Evolutionary conservation across 2,113 vertebrate species (phyloP), one percentile per base, ranked within the genome.

Genomic region (Campylorhamphus procurvoides): DNA sequence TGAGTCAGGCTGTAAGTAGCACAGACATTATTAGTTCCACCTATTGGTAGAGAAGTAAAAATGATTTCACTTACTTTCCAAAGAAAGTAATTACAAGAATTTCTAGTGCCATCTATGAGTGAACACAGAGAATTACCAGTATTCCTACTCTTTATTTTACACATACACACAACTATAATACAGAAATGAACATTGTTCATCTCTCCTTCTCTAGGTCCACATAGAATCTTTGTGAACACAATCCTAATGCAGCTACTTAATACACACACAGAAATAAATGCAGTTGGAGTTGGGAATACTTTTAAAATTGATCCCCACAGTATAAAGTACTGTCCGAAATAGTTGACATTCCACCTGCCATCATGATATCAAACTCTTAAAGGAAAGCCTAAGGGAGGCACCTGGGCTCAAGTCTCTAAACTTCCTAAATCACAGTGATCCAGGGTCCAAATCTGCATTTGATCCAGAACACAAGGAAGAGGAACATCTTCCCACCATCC

Each of bases 31-130:
- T 58, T 94, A 72, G 75, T 94, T 94, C 96, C 96, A 96, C 64
- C 96, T 97, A 89, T 92, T 62, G 96, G 93, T 53, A 75, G 94
- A 58, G 92, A 89, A 92, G 76, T 23, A 95, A 93, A 93, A 95
- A 29, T 3, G 7, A 27, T 81, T 86, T 77, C 60, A 39, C 66
- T 81, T 77, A 13, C 44, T 68, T 84, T 64, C 42, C 72, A 59
- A 86, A 94, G 85, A 63, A 68, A 86, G 52, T 58, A 93, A 92
- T 93, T 92, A 33, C 47, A 79, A 96, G 94, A 93, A 75, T 97
- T 96, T 91, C 86, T 96, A 93, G 92, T 96, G 96, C 96, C 96
- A 94, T 68, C 93, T 96, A 96, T 89, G 94, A 97, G 95, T 49
- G 82, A 95, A 80, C 39, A 81, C 15, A 88, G 69, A 92, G 92